Evolutionary conservation across 2,888 invertebrate genomes (phyloP).

Genomic region (Spodoptera exigua): DNA sequence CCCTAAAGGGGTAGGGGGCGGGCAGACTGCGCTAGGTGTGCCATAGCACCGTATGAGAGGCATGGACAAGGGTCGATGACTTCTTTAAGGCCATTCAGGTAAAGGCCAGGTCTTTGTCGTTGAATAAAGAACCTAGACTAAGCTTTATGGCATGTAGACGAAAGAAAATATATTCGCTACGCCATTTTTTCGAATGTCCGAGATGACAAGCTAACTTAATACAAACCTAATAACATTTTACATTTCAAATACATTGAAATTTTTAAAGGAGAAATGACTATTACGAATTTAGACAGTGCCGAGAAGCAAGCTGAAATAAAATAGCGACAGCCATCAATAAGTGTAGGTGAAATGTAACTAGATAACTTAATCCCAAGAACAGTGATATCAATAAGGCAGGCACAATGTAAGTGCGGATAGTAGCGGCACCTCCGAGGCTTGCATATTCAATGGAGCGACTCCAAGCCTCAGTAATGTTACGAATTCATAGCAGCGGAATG

Average conservation of each 20-base stretch:
- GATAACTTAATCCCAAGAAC: conserved; percentile 4
- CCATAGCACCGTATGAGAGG: conserved; percentile 20
- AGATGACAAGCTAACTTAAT: neutral
- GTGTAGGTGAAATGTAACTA: too few relatives aligned
- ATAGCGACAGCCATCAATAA: too few relatives aligned
- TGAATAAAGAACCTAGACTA: conserved; percentile 37
- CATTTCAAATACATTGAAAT: too few relatives aligned
- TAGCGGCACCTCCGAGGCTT: conserved; percentile 9
- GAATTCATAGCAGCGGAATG: conserved; percentile 36
- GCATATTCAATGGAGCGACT: conserved; percentile 27
- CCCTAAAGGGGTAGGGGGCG: conserved; percentile 56
- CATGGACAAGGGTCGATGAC: conserved; percentile 43
- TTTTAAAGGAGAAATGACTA: too few relatives aligned
- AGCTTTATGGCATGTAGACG: conserved; percentile 35
- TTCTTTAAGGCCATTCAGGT: conserved; percentile 23
- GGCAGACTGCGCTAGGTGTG: conserved; percentile 42
- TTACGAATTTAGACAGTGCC: too few relatives aligned
- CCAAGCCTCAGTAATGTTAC: conserved; percentile 22
- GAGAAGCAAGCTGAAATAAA: too few relatives aligned
- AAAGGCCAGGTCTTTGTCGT: conserved; percentile 35
- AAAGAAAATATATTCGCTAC: conserved; percentile 8
- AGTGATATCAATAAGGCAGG: conserved; percentile 32
- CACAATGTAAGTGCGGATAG: conserved; percentile 35
- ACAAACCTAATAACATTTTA: too few relatives aligned
- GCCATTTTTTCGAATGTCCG: conserved; percentile 6